phyloP scores from a whole-genome alignment of 2,888 invertebrate genomes.

The Phyto melanocephala region DNA sequence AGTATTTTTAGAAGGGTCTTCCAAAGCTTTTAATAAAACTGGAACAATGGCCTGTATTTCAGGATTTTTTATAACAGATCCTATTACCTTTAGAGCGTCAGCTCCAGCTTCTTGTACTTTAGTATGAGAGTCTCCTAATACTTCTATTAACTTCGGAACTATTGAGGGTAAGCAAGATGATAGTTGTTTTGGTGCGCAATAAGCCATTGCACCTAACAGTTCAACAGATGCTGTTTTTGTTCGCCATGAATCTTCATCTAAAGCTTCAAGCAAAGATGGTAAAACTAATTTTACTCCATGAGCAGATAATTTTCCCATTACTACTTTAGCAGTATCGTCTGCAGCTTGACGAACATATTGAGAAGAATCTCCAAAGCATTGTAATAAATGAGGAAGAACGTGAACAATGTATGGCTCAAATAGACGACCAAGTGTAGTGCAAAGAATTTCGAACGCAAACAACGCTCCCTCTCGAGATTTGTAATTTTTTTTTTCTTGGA shows the following conservation, averaged over 20 bases:
- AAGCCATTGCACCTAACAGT: slow-evolving; percentile 97
- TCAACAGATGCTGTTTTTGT: slow-evolving; percentile 98
- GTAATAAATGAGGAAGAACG: slow-evolving; percentile 94
- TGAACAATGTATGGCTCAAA: slow-evolving; percentile 99
- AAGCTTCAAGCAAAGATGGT: slow-evolving; percentile 93
- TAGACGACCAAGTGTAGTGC: slow-evolving; percentile 91
- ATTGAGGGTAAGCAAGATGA: slow-evolving; percentile 98
- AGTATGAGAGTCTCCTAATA: slow-evolving; percentile 97
- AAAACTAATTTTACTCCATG: slow-evolving; percentile 98
- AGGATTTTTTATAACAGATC: slow-evolving; percentile 98
- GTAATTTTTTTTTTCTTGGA: slow-evolving; percentile 98
- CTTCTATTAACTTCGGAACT: slow-evolving; percentile 97
- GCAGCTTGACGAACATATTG: slow-evolving; percentile 97
- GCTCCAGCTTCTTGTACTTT: slow-evolving; percentile 98
- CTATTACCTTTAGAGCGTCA: slow-evolving; percentile 96
- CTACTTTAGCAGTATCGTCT: slow-evolving; percentile 96
- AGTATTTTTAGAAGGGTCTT: slow-evolving; percentile 97
- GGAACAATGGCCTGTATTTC: slow-evolving; percentile 97
- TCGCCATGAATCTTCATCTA: slow-evolving; percentile 99
- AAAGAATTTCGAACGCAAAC: slow-evolving; percentile 98
- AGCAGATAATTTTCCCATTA: slow-evolving; percentile 95
- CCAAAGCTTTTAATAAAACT: slow-evolving; percentile 91
- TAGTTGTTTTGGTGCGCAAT: slow-evolving; percentile 98
- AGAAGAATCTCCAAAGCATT: slow-evolving; percentile 97
- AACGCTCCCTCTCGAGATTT: slow-evolving; percentile 96